Percentiles rank a stretch among this genome's conserved stretches.
phyloP scores from a whole-genome alignment of 1,140 invertebrate species.

The Archivesica marissinica region DNA sequence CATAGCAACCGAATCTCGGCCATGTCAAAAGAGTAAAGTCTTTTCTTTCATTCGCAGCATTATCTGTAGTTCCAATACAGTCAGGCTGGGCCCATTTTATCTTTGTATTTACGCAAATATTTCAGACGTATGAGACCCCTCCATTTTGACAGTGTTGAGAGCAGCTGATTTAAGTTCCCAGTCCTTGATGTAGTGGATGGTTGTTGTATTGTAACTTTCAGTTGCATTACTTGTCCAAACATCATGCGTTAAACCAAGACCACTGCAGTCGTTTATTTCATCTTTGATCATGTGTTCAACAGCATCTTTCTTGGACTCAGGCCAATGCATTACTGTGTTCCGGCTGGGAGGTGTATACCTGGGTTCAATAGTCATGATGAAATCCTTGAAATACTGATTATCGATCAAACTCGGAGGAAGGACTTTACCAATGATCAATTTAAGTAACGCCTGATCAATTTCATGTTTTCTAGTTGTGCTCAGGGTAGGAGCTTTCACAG shows the following conservation, averaged over 20 bases:
- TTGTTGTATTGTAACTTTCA: conserved; percentile 27
- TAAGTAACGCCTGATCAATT: too few relatives aligned
- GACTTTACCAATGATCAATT: too few relatives aligned
- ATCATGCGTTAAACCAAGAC: conserved; percentile 27
- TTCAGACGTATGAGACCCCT: conserved; percentile 15
- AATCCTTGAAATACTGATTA: too few relatives aligned
- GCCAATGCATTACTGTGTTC: too few relatives aligned
- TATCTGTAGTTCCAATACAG: conserved; percentile 49
- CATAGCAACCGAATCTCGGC: conserved; percentile 60
- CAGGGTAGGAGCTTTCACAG: too few relatives aligned
- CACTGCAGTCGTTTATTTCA: neutral
- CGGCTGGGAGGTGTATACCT: too few relatives aligned
- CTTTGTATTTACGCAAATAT: conserved; percentile 14
- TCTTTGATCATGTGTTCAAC: too few relatives aligned
- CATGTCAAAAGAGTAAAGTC: conserved; percentile 47
- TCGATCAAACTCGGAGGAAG: too few relatives aligned
- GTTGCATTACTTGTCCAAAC: conserved; percentile 6
- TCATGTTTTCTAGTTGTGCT: too few relatives aligned
- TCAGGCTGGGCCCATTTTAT: neutral
- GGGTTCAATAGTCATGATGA: too few relatives aligned
- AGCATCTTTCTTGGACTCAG: too few relatives aligned
- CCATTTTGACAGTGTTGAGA: conserved; percentile 11
- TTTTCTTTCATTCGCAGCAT: conserved; percentile 65
- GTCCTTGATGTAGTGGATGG: conserved; percentile 20
- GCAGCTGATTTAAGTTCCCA: conserved; percentile 32